phyloP scores from a whole-genome alignment of 92 coral and sea anemone species.

The Parazoanthus swiftii region DNA sequence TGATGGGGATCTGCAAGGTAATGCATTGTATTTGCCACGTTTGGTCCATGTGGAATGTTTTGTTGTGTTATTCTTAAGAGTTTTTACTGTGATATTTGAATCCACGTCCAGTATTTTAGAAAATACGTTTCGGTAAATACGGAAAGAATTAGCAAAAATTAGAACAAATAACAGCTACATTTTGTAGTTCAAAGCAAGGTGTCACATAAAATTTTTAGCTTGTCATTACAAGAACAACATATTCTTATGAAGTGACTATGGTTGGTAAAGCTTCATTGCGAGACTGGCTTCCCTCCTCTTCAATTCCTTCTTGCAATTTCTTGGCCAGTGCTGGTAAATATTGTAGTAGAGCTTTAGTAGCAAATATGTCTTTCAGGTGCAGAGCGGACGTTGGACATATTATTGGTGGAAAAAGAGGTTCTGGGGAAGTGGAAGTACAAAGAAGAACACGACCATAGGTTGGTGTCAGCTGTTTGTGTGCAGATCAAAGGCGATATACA shows the following conservation, averaged over 20 bases:
- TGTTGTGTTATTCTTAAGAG: not conserved
- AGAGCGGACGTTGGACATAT: conserved; percentile 78
- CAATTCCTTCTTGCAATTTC: too few species aligned
- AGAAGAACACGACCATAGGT: conserved; percentile 67
- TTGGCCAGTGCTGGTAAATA: not conserved
- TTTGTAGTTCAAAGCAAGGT: too few species aligned
- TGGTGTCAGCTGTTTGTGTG: conserved; percentile 89
- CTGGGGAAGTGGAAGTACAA: conserved; percentile 82
- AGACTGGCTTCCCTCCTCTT: too few species aligned
- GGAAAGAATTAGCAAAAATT: too few species aligned
- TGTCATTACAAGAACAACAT: too few species aligned
- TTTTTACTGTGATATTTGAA: too few species aligned
- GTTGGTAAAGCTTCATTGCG: too few species aligned
- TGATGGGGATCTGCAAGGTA: conserved; percentile 86
- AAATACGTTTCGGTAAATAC: too few species aligned
- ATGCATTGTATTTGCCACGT: not conserved
- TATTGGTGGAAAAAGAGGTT: conserved; percentile 59
- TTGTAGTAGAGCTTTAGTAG: not conserved
- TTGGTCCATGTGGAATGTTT: not conserved
- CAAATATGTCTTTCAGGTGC: conserved; percentile 60
- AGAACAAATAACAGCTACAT: too few species aligned
- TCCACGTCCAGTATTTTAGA: too few species aligned
- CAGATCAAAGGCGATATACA: conserved; percentile 96
- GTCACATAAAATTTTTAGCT: too few species aligned
- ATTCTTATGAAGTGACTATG: not conserved